Base-by-base conservation (phyloP, 2,888 invertebrate species). In the Iselma pallidipennis region DNA sequence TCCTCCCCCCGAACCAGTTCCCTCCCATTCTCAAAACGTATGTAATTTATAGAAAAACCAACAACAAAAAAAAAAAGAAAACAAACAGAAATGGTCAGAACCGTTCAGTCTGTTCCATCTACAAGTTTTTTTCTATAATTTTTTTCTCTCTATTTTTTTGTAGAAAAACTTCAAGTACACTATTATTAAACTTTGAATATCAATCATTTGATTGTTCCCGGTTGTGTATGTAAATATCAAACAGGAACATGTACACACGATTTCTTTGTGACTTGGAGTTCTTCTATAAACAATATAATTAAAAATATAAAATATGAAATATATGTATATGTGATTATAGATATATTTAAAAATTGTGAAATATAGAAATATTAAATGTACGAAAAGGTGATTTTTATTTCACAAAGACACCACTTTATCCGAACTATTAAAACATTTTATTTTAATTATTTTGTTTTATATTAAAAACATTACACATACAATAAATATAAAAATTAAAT, bases 301-400 rank as follows among this genome's bases (percentile, higher is more conserved):
- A 73, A 70, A 9, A 21, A 42, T 21, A 21, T 10, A 21, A 42
- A 66, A 73, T 73, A 74, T 74, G 71, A 74, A 71, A 75, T 77
- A 76, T 76, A 77, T 78, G 76, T 78, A 78, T 76, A 78, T 78
- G 78, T 78, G 77, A 78, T 76, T 75, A 77, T 77, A 77, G 77
- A 77, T 77, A 78, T 78, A 79, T 75, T 77, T 76, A 76, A 76
- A 75, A 78, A 76, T 76, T 78, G 78, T 78, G 78, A 79, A 79
- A 79, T 78, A 80, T 79, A 79, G 78, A 76, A 76, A 76, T 77
- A 78, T 75, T 78, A 78, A 77, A 78, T 78, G 78, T 75, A 76
- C 55, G n/a, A 49, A 19, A 26, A 6, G n/a, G 25, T 28, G 16
- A n/a, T 37, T 23, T 57, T 52, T 25, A 29, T 33, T 31, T 10